Base-by-base conservation (phyloP, 2,797 vertebrate species). In the Chloroceryle amazona region DNA sequence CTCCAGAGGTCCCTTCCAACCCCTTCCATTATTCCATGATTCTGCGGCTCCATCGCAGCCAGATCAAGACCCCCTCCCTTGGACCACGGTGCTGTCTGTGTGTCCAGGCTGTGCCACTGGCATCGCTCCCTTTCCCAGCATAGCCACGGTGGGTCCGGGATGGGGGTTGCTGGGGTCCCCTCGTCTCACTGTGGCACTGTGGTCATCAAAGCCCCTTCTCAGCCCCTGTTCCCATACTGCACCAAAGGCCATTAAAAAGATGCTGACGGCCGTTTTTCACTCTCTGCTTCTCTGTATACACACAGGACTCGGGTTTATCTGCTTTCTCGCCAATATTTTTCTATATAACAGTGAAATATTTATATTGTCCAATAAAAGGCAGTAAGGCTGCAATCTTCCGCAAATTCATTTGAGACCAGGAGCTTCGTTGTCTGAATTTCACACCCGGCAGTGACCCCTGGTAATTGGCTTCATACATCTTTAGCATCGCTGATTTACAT, bases 391-490 rank as follows among this genome's bases (percentile, higher is more conserved):
- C 94, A 96, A 95, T 94, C 90, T 91, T 14, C 3, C 2, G 0
- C 95, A 87, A 72, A 95, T 86, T 90, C 93, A 91, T 73, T 51
- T 17, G 93, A 93, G 95, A 95, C 93, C 39, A 0, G 52, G 58
- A 88, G 73, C 87, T 95, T 86, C 57, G 47, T 93, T 54, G 31
- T n/a, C 81, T 80, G 88, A 80, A 66, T 96, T 92, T 96, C 78
- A 31, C 95, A 95, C 89, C 81, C 61, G 22, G 86, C 93, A 73
- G 71, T 63, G 61, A 97, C 97, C 97, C 92, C 89, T 5, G 94
- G 89, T 97, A 98, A 98, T 98, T 98, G 96, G 97, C 98, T 97
- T 96, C 95, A 95, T 98, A 90, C 93, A 86, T 98, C 98, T 97
- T 95, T 86, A 95, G 97, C 89, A 44, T 61, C 71, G 9, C 3